These are phyloP conservation scores for Brachypteracias leptosomus DNA, from an alignment of 2,113 vertebrate species.

Conservation along the genomic window DNA sequence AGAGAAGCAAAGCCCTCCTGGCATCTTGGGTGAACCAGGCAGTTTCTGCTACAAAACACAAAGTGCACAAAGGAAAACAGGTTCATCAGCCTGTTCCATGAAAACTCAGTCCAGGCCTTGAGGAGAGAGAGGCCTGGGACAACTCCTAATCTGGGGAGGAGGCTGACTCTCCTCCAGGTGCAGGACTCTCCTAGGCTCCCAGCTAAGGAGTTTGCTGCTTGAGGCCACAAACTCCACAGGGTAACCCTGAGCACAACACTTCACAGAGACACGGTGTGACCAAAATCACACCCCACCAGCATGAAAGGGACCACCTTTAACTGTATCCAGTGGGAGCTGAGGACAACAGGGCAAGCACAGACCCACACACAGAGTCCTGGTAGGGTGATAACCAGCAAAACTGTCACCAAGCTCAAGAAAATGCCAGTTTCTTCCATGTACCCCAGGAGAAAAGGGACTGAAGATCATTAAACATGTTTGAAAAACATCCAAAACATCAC, in stretches of 20 bases:
- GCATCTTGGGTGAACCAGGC: not conserved
- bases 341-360: not conserved
- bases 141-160: not conserved
- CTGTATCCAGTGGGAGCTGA: not conserved
- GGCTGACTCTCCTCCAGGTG: not conserved
- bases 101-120: not conserved
- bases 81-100: not conserved
- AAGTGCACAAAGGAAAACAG: not conserved
- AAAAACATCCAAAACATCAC: not conserved
- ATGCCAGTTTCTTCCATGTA: not conserved
- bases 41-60: not conserved
- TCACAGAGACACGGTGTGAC: not conserved
- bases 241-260: accelerated
- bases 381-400: not conserved
- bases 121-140: not conserved
- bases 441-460: not conserved
- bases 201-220: not conserved
- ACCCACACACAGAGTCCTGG: not conserved
- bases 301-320: not conserved
- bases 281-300: not conserved
- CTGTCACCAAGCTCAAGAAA: not conserved
- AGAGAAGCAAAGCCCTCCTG: not conserved
- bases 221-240: not conserved
- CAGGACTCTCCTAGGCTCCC: not conserved
- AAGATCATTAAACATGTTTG: not conserved